These are phyloP conservation scores for Neopelma chrysocephalum DNA, from an alignment of 2,797 vertebrate genomes.

Conservation along the genomic window DNA sequence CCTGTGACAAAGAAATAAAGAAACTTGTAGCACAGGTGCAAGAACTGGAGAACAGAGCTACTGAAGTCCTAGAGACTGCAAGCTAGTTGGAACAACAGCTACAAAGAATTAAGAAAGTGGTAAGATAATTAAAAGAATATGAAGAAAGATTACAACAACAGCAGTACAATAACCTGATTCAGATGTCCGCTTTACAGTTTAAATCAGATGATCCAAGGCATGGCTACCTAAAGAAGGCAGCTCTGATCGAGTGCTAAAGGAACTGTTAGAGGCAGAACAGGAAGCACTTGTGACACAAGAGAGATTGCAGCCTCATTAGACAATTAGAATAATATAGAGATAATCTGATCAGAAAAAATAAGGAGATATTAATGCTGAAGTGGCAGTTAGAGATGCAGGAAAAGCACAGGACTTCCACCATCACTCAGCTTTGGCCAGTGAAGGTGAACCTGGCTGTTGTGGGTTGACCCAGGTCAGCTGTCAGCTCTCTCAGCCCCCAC, in stretches of 20 bases:
- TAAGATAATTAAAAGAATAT: constrained; percentile 82
- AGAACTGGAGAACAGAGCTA: constrained; percentile 77
- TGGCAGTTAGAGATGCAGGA: constrained; percentile 77
- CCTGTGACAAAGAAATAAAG: constrained; percentile 82
- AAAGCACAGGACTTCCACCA: constrained; percentile 39
- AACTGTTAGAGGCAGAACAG: constrained; percentile 75
- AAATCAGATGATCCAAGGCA: constrained; percentile 82
- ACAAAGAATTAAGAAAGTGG: constrained; percentile 73
- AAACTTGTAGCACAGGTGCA: constrained; percentile 76
- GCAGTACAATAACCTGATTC: constrained; percentile 81
- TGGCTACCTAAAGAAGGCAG: constrained; percentile 63
- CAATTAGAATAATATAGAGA: constrained; percentile 76
- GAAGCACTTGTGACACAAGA: constrained; percentile 76
- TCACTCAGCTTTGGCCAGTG: constrained; percentile 52
- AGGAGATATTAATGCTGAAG: constrained; percentile 78
- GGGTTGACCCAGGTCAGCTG: background rate
- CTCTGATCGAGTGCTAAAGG: constrained; percentile 71
- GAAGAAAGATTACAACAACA: constrained; percentile 83
- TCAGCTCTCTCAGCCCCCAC: background rate
- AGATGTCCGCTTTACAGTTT: constrained; percentile 83
- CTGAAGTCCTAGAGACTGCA: constrained; percentile 57
- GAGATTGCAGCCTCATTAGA: constrained; percentile 76
- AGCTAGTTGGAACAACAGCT: constrained; percentile 81
- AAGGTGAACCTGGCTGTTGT: background rate
- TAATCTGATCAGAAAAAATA: constrained; percentile 77